Evolutionary conservation across 2,113 vertebrate species (phyloP).

Genomic region (Abramis brama): DNA sequence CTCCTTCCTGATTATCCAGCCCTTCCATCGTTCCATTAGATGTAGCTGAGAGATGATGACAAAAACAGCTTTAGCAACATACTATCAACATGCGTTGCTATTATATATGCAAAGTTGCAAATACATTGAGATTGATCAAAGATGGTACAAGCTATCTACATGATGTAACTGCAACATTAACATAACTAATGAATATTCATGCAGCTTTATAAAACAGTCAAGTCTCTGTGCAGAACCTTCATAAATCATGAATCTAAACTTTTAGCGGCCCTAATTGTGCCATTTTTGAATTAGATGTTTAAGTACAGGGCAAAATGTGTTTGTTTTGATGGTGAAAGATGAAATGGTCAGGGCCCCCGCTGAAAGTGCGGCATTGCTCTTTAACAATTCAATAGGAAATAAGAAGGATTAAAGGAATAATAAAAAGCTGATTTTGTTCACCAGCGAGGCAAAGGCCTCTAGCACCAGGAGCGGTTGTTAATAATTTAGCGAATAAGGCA

Average conservation of each 20-base stretch:
- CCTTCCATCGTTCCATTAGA: constrained; percentile 98
- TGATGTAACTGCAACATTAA: constrained; percentile 1
- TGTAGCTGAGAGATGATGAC: constrained; percentile 80
- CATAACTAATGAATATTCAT: neutral
- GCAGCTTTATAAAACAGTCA: neutral
- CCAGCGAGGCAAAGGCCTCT: constrained; percentile 1
- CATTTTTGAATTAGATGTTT: neutral
- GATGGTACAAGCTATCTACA: neutral
- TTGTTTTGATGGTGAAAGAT: neutral
- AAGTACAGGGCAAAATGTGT: neutral
- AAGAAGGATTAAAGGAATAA: constrained; percentile 37
- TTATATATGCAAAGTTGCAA: neutral
- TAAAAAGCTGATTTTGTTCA: constrained; percentile 34
- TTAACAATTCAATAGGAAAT: constrained; percentile 30
- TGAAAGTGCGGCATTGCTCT: neutral
- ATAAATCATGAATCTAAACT: constrained; percentile 26
- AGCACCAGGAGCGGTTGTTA: constrained; percentile 11
- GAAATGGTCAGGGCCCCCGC: neutral
- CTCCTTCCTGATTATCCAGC: constrained; percentile 98
- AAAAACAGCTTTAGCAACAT: neutral
- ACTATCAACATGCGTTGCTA: neutral
- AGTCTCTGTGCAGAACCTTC: neutral
- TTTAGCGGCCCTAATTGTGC: neutral
- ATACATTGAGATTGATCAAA: neutral
- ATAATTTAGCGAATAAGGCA: constrained; percentile 36